These are phyloP conservation scores for Adoxophyes honmai DNA, from an alignment of 1,140 invertebrate species.

Conservation along the genomic window DNA sequence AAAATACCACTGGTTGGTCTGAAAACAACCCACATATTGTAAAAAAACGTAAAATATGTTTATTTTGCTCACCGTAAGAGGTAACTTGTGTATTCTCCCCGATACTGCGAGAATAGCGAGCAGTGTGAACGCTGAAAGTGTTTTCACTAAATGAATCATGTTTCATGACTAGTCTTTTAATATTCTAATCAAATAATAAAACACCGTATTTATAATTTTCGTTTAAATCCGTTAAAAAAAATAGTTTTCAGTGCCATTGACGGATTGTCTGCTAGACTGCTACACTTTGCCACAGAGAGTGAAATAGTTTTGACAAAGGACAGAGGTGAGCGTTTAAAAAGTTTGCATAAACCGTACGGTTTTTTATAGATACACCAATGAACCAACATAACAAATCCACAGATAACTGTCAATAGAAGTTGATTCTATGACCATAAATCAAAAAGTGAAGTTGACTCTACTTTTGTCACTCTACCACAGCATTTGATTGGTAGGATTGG, in stretches of 20 bases:
- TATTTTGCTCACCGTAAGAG: slow-evolving; percentile 45
- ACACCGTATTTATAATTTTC: not conserved
- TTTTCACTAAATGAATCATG: slow-evolving; percentile 48
- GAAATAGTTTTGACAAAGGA: not conserved
- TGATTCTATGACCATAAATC: no score
- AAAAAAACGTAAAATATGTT: slow-evolving; percentile 19
- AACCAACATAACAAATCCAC: no score
- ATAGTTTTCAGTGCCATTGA: not conserved
- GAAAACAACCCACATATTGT: no score
- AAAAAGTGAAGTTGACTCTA: no score
- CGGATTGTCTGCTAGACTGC: not conserved
- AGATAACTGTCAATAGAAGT: no score
- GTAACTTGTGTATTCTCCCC: slow-evolving; percentile 61
- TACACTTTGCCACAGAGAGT: not conserved
- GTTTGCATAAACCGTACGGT: no score
- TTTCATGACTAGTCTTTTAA: slow-evolving; percentile 49
- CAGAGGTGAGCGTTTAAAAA: no score
- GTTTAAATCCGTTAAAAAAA: not conserved
- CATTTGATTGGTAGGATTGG: no score
- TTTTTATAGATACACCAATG: no score
- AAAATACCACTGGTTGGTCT: no score
- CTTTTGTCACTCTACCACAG: no score
- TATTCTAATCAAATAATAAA: slow-evolving; percentile 1
- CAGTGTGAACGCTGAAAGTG: slow-evolving; percentile 33
- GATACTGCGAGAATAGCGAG: slow-evolving; percentile 36